Evolutionary conservation across 2,888 invertebrate genomes (phyloP).

Genomic region (Lepidonotus clava): DNA sequence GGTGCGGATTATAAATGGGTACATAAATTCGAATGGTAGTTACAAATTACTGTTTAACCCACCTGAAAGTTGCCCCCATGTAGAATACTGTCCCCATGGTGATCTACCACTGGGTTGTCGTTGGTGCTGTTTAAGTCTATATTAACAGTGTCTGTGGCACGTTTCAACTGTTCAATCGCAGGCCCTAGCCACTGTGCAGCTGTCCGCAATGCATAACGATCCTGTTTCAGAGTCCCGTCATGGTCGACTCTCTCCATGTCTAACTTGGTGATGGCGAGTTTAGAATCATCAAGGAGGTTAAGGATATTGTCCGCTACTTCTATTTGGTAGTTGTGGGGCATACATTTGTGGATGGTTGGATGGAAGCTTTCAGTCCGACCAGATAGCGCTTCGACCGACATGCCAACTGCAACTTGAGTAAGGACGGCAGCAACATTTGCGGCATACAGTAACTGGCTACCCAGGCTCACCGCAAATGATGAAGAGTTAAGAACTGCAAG

Average conservation of each 20-base stretch:
- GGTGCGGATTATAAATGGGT: too few species aligned
- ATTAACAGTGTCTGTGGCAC: conserved; percentile 57
- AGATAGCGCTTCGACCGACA: conserved; percentile 59
- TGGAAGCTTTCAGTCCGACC: conserved; percentile 66
- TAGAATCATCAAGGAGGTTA: conserved; percentile 60
- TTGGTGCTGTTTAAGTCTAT: conserved; percentile 67
- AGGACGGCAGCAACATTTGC: conserved; percentile 62
- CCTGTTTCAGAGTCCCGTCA: conserved; percentile 63
- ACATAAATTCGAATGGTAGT: too few species aligned
- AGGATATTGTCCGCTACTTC: conserved; percentile 63
- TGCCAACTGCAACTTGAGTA: conserved; percentile 63
- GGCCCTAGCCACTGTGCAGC: conserved; percentile 68
- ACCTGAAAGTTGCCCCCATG: conserved; percentile 67
- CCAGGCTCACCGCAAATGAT: conserved; percentile 65
- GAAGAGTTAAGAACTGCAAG: conserved; percentile 67
- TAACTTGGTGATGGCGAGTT: conserved; percentile 56
- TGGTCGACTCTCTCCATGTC: conserved; percentile 58
- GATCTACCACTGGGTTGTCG: conserved; percentile 68
- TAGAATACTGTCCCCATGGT: conserved; percentile 58
- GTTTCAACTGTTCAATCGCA: conserved; percentile 60
- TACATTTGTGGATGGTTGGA: conserved; percentile 61
- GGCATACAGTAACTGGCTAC: conserved; percentile 61
- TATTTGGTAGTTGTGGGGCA: conserved; percentile 64
- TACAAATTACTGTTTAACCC: too few species aligned
- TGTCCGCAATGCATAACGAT: conserved; percentile 66